These are phyloP conservation scores for Oopsacas minuta DNA, from an alignment of 37 sponge, comb jelly and placozoan species.

Conservation along the genomic window DNA sequence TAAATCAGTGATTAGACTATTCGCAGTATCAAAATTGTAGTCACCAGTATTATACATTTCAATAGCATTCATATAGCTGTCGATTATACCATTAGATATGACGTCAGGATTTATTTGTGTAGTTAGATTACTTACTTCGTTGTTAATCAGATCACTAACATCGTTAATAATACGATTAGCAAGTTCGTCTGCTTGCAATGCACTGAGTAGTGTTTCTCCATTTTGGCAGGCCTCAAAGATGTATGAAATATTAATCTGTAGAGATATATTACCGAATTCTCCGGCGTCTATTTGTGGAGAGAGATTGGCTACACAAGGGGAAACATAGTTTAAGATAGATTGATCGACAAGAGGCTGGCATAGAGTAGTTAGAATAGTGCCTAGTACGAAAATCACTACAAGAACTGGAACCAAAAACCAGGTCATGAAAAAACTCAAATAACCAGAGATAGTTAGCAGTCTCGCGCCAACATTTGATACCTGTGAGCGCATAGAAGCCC, in stretches of 20 bases:
- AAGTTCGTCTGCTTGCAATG: background rate
- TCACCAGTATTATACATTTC: background rate
- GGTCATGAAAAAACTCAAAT: background rate
- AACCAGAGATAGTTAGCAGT: background rate
- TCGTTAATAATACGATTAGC: background rate
- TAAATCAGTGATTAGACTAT: background rate
- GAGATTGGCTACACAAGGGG: background rate
- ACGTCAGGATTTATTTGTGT: background rate
- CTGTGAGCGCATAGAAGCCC: background rate
- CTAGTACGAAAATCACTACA: background rate
- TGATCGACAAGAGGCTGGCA: background rate
- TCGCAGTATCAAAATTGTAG: background rate
- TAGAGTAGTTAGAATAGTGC: background rate
- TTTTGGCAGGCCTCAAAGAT: background rate
- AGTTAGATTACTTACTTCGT: background rate
- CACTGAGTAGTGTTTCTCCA: background rate
- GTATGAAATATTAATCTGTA: background rate
- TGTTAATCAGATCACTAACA: background rate
- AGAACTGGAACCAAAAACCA: background rate
- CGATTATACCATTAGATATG: background rate
- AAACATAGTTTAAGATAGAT: background rate
- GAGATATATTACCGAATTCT: background rate
- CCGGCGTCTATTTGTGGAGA: background rate
- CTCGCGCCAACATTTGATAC: background rate
- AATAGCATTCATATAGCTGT: background rate